phyloP scores from a whole-genome alignment of 2,113 vertebrate genomes.

The Lampris incognitus region DNA sequence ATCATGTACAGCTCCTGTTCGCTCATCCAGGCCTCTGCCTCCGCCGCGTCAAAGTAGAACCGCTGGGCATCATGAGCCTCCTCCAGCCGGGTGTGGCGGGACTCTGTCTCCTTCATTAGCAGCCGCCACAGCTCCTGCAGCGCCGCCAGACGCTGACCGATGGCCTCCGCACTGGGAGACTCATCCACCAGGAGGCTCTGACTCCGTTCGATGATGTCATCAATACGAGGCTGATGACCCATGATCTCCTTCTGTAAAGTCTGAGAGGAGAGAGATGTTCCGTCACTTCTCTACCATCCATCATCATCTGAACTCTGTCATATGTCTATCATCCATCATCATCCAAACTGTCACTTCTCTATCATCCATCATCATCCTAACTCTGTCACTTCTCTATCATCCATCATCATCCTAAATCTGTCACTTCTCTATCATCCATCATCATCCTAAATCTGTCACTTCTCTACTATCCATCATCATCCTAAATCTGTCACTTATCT shows the following conservation, averaged over 20 bases:
- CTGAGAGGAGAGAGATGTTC: slow-evolving; percentile 70
- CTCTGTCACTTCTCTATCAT: too few species aligned
- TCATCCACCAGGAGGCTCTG: slow-evolving; percentile 85
- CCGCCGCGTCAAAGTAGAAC: slow-evolving; percentile 95
- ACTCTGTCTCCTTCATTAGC: slow-evolving; percentile 88
- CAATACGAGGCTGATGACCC: slow-evolving; percentile 93
- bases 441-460: too few species aligned
- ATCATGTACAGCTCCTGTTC: slow-evolving; percentile 99
- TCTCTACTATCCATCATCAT: too few species aligned
- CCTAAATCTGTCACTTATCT: too few species aligned
- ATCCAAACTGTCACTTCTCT: too few species aligned
- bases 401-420: too few species aligned
- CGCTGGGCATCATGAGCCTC: slow-evolving; percentile 95
- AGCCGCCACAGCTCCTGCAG: slow-evolving; percentile 89
- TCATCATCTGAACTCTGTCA: too few species aligned
- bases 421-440: too few species aligned
- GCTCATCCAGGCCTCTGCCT: slow-evolving; percentile 98
- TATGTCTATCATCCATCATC: too few species aligned
- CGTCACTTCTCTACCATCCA: neutral
- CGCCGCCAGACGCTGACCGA: slow-evolving; percentile 86
- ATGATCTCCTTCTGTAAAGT: slow-evolving; percentile 97
- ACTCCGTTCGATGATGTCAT: slow-evolving; percentile 94
- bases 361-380: too few species aligned
- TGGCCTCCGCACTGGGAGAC: slow-evolving; percentile 81
- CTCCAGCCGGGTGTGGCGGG: slow-evolving; percentile 88